A percentile compares a stretch with the other conserved stretches of the same genome.
These are phyloP conservation scores for Sabatieria punctata DNA, from an alignment of 2,888 invertebrate genomes.

Conservation along the genomic window DNA sequence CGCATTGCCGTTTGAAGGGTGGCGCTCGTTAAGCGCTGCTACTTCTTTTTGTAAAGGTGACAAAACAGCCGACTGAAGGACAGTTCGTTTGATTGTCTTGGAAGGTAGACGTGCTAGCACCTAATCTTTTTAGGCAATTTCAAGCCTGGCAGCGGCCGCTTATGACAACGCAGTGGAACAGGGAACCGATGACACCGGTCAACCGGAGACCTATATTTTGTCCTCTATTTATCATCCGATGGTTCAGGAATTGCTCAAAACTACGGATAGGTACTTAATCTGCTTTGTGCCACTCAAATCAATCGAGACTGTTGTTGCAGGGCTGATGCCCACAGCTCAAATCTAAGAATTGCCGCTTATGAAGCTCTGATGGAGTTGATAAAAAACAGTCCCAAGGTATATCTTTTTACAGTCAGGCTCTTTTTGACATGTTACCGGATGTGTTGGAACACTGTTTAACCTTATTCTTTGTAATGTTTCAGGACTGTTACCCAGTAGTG, in stretches of 20 bases:
- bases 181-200: slow-evolving; percentile 32
- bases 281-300: not conserved
- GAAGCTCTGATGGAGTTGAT: slow-evolving; percentile 99
- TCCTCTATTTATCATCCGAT: slow-evolving; percentile 85
- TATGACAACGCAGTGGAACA: slow-evolving; percentile 59
- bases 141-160: slow-evolving; percentile 85
- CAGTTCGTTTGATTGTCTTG: no score
- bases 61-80: no score
- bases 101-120: no score
- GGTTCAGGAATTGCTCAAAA: slow-evolving; percentile 69
- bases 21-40: no score
- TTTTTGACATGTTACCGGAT: no score
- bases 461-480: slow-evolving; percentile 2
- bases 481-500: slow-evolving; percentile 85
- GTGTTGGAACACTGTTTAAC: no score
- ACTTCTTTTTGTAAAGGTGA: no score
- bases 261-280: slow-evolving; percentile 53
- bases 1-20: no score
- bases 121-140: slow-evolving; percentile 52
- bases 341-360: slow-evolving; percentile 87
- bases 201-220: slow-evolving; percentile 74
- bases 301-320: slow-evolving; percentile 36
- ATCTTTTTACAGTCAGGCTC: not conserved
- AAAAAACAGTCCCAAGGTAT: slow-evolving; percentile 70
- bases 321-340: slow-evolving; percentile 66